Conservation (phyloP, 2,113 vertebrate genomes). For the Mesocricetus auratus region DNA sequence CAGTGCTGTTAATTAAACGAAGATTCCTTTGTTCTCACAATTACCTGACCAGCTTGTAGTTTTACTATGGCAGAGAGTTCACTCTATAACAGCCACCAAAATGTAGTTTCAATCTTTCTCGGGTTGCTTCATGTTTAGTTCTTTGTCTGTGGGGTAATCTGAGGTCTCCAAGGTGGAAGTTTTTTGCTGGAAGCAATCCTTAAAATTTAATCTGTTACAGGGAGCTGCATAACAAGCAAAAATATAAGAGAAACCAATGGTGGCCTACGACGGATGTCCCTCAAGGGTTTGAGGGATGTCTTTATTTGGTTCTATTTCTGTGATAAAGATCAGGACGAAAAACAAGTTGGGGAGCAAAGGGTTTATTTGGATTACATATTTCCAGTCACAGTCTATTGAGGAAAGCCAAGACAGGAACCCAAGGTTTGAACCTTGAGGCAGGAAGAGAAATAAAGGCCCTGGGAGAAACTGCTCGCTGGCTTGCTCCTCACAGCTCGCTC, state of each 20-base stretch:
- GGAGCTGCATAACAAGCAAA: neutral
- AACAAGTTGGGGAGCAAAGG: neutral
- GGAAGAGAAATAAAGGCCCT: neutral
- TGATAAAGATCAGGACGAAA: neutral
- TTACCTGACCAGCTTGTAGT: neutral
- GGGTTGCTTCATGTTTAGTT: neutral
- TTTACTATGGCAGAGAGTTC: neutral
- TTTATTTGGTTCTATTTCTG: neutral
- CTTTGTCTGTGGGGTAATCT: neutral
- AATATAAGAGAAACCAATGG: too few species aligned
- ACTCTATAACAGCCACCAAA: neutral
- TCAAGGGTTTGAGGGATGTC: neutral
- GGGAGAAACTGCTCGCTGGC: neutral
- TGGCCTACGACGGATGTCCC: neutral
- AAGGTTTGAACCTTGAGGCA: neutral
- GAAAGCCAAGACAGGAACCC: neutral
- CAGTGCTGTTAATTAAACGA: neutral
- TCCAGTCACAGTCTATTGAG: neutral
- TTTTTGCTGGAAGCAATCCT: neutral
- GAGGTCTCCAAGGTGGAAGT: too few species aligned
- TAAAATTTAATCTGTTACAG: neutral
- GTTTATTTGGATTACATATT: neutral
- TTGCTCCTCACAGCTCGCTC: neutral
- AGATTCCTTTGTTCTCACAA: neutral
- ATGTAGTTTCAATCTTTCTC: neutral